Percentiles rank a stretch among this genome's conserved stretches.
Evolutionary conservation across 2,113 vertebrate genomes (phyloP).

Genomic region (Condylura cristata): DNA sequence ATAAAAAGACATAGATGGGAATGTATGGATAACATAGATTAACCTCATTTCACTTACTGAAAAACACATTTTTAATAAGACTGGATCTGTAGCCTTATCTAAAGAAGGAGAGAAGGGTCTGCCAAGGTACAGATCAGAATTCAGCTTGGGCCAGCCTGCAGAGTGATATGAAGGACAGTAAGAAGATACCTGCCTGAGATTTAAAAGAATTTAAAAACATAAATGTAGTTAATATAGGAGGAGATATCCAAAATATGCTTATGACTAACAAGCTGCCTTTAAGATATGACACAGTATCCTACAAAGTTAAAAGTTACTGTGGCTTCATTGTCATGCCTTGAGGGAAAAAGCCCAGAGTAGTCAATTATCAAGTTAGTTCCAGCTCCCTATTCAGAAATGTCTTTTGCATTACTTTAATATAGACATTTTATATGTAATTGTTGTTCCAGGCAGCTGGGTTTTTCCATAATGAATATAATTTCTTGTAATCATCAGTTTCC

Average conservation of each 20-base stretch:
- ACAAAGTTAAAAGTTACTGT: neutral
- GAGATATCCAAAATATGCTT: neutral
- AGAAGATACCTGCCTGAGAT: neutral
- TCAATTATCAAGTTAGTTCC: neutral
- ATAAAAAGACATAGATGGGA: neutral
- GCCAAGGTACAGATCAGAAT: neutral
- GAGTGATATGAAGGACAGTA: neutral
- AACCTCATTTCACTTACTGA: neutral
- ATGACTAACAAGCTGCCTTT: neutral
- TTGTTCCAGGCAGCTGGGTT: neutral
- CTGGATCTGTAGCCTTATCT: neutral
- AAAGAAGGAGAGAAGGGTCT: neutral
- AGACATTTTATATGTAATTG: slow-evolving; percentile 33
- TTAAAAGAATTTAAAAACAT: neutral
- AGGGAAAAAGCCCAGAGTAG: neutral
- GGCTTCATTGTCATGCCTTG: neutral
- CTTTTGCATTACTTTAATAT: slow-evolving; percentile 1
- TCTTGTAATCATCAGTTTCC: slow-evolving; percentile 8
- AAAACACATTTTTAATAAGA: neutral
- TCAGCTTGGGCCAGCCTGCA: neutral
- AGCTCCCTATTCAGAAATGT: neutral
- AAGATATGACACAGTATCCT: slow-evolving; percentile 25
- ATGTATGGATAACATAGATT: neutral
- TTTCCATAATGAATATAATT: neutral
- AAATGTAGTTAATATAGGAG: too few relatives aligned